A percentile compares a stretch with the other conserved stretches of the same genome.
Evolutionary conservation across 2,888 invertebrate species (phyloP).

Genomic region (Horisme vitalbata): DNA sequence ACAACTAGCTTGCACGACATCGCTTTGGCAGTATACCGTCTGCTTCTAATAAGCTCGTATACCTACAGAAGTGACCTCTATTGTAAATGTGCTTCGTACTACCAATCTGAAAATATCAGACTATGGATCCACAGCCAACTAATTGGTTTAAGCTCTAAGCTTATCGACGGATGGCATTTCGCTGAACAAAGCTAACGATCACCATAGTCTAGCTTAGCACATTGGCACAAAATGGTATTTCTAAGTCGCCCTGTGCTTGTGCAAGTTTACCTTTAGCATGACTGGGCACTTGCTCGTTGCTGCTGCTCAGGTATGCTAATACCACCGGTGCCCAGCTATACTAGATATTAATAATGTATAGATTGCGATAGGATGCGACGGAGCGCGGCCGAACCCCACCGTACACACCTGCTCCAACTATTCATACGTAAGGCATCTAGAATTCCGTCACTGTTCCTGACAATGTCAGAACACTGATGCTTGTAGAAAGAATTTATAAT

Average conservation of each 20-base stretch:
- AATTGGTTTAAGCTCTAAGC: too few species aligned
- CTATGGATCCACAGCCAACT: too few species aligned
- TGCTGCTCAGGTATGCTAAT: slow-evolving; percentile 42
- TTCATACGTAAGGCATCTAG: slow-evolving; percentile 26
- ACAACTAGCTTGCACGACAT: not conserved
- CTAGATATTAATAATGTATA: slow-evolving; percentile 56
- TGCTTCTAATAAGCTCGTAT: too few species aligned
- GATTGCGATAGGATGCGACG: slow-evolving; percentile 36
- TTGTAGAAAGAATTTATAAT: slow-evolving; percentile 10
- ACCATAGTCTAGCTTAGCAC: too few species aligned
- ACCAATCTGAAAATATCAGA: too few species aligned
- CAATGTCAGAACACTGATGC: slow-evolving; percentile 14
- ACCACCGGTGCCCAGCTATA: slow-evolving; percentile 28
- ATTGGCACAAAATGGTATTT: too few species aligned
- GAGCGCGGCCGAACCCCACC: slow-evolving; percentile 30
- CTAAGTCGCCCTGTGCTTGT: slow-evolving; percentile 1
- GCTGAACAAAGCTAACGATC: too few species aligned
- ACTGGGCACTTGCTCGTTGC: slow-evolving; percentile 8
- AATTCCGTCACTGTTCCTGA: slow-evolving; percentile 7
- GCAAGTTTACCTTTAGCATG: slow-evolving; percentile 3
- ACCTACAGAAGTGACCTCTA: too few species aligned
- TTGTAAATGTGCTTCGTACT: too few species aligned
- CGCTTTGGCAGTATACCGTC: too few species aligned
- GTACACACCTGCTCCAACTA: slow-evolving; percentile 24
- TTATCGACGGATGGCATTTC: too few species aligned